Percentiles rank a stretch among this genome's conserved stretches.
phyloP scores from a whole-genome alignment of 2,888 invertebrate species.

The Brenthis daphne region DNA sequence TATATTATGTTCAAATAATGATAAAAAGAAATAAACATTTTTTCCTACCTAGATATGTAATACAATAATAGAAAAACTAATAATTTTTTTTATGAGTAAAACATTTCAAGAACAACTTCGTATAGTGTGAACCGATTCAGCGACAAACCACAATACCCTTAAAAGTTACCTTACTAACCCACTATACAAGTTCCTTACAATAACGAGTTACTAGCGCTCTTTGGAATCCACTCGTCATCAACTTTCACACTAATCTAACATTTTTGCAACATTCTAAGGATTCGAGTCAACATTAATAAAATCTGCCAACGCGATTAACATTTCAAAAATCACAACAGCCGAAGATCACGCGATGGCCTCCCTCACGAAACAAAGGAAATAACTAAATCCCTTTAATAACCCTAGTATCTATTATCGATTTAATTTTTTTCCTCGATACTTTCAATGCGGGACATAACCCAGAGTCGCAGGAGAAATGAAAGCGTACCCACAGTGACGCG shows the following conservation, averaged over 20 bases:
- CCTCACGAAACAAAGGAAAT: constrained; percentile 66
- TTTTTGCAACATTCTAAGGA: constrained; percentile 46
- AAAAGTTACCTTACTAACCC: constrained; percentile 31
- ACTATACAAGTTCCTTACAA: constrained; percentile 25
- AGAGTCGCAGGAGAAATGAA: constrained; percentile 45
- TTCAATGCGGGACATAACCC: constrained; percentile 63
- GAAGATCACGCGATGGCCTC: constrained; percentile 62
- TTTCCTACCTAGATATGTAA: neutral
- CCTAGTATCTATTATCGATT: constrained; percentile 56
- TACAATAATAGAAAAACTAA: neutral
- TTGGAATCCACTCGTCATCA: constrained; percentile 33
- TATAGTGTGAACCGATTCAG: constrained; percentile 19
- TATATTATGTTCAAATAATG: too few relatives aligned
- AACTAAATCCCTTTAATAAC: constrained; percentile 54
- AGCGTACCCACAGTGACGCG: constrained; percentile 13
- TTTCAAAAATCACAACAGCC: constrained; percentile 73
- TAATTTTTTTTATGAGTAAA: neutral
- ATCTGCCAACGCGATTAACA: constrained; percentile 71
- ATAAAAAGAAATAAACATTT: neutral
- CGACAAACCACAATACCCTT: constrained; percentile 17
- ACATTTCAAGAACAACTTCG: constrained; percentile 8
- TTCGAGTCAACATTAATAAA: constrained; percentile 63
- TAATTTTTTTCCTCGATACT: constrained; percentile 65
- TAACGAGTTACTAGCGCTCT: constrained; percentile 22
- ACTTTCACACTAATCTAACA: constrained; percentile 37